Conservation (phyloP, 2,888 invertebrate species). For the Morpho deidamia region DNA sequence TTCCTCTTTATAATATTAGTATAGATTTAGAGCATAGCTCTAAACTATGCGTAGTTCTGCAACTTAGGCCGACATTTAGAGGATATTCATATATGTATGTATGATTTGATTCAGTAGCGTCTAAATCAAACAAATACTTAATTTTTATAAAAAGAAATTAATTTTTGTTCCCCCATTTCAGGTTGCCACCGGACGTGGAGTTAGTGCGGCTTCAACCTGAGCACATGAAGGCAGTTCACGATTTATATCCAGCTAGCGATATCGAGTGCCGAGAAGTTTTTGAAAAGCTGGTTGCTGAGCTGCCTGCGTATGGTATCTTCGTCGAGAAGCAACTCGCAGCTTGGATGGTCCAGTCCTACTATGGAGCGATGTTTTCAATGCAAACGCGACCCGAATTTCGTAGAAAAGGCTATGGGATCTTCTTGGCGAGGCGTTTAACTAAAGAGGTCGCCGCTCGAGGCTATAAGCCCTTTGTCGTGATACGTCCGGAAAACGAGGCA, state of each 20-base stretch:
- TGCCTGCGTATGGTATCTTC: constrained; percentile 91
- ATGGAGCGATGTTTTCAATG: constrained; percentile 95
- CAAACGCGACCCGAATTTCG: constrained; percentile 89
- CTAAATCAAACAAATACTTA: neutral
- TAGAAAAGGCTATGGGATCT: constrained; percentile 86
- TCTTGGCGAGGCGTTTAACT: constrained; percentile 83
- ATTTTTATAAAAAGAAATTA: neutral
- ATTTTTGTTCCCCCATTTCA: constrained; percentile 29
- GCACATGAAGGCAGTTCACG: constrained; percentile 90
- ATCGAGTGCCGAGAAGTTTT: constrained; percentile 92
- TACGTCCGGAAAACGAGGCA: constrained; percentile 90
- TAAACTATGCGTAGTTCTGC: too few species aligned
- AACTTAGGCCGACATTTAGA: too few species aligned
- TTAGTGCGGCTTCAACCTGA: constrained; percentile 86
- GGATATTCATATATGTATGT: too few species aligned
- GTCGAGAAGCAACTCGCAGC: constrained; percentile 87
- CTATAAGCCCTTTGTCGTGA: constrained; percentile 91
- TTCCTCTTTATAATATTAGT: too few species aligned
- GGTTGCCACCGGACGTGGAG: constrained; percentile 83
- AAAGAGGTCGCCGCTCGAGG: constrained; percentile 83
- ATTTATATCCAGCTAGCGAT: constrained; percentile 92
- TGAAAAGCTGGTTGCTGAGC: constrained; percentile 85
- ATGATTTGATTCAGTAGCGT: too few species aligned
- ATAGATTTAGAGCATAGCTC: too few species aligned
- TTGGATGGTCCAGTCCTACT: constrained; percentile 95